Evolutionary conservation across 2,113 vertebrate genomes (phyloP), one percentile per base, ranked within the genome.

Genomic region (Chaetops frenatus): DNA sequence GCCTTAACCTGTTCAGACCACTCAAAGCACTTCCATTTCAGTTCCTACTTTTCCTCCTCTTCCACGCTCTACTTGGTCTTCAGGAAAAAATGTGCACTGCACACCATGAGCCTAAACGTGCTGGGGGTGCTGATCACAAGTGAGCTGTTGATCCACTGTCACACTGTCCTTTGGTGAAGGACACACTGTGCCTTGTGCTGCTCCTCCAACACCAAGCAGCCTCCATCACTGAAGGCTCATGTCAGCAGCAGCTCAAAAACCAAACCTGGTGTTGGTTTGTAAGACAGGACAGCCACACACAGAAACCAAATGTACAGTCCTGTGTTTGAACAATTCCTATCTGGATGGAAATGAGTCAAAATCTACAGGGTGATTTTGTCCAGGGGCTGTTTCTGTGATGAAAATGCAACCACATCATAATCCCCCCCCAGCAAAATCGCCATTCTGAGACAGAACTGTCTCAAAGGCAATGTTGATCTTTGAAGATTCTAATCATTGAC

Each of bases 211-310:
- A 54, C 33, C 58, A 86, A 54, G 29, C 35, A 54, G 27, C 15
- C n/a, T 3, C 33, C 21, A 62, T 6, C 70, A 35, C 2, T 0
- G 0, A 35, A 25, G 27, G 31, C 51, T 13, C 22, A 38, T 9
- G 9, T n/a, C n/a, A 12, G 5, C 20, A 74, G 40, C 1, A 76
- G 28, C 64, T 86, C 58, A 36, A 35, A 78, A 9, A 17, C 36
- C 28, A 82, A 87, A 64, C 27, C 14, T 12, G 18, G 20, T 10
- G 20, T 25, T 40, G 44, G 33, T 25, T 11, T 36, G 6, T 23
- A 25, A 36, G 33, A 13, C 9, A 53, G 57, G 57, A 72, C 27
- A 74, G 61, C 50, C 73, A 35, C 58, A 76, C 36, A 50, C 13
- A 69, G 77, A 58, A 91, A 35, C 9, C 12, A 48, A 38, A n/a